Evolutionary conservation across 2,888 invertebrate genomes (phyloP), one percentile per base, ranked within the genome.

Genomic region (Heliconius charithonia): DNA sequence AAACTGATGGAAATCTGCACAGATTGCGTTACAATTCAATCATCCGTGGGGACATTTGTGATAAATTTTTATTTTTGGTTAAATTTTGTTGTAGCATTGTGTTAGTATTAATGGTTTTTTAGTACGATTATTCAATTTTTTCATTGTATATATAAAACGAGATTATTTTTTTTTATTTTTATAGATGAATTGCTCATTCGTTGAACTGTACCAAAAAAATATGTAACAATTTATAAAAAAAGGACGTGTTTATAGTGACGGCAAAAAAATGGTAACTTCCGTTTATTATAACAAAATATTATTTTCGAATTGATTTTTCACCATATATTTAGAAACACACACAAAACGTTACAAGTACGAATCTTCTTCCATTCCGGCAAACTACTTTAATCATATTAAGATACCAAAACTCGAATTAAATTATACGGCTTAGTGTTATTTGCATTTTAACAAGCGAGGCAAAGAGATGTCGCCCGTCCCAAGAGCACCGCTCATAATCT

Each of bases 1-100:
- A 81, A 81, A 79, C 79, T 72, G 72, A 81, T 77, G 79, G 62
- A 78, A 79, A 79, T 75, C 76, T 51, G 79, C 71, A 72, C 71
- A 75, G 63, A 74, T 74, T 74, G 74, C 74, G 63, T 63, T 74
- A 45, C 63, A 45, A 63, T 63, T 74, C 63, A 63, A 74, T 74
- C 63, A 65, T 65, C 29, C 27, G 12, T 72, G n/a, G 32, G 56
- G n/a, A 59, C n/a, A n/a, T 59, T 51, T 22, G n/a, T 37, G n/a
- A 72, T 37, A 72, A 59, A 59, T 72, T 56, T 71, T 59, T 72
- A 59, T 72, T 72, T 72, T 59, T 9, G 3, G n/a, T 72, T 13
- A n/a, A 72, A 59, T 25, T 13, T 32, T 59, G 59, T 72, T 59
- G 16, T 13, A 72, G 37, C 63, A 27, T 63, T 63, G 63, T 63